These are phyloP conservation scores for Alethe diademata DNA, from an alignment of 2,113 vertebrate species.

Conservation along the genomic window DNA sequence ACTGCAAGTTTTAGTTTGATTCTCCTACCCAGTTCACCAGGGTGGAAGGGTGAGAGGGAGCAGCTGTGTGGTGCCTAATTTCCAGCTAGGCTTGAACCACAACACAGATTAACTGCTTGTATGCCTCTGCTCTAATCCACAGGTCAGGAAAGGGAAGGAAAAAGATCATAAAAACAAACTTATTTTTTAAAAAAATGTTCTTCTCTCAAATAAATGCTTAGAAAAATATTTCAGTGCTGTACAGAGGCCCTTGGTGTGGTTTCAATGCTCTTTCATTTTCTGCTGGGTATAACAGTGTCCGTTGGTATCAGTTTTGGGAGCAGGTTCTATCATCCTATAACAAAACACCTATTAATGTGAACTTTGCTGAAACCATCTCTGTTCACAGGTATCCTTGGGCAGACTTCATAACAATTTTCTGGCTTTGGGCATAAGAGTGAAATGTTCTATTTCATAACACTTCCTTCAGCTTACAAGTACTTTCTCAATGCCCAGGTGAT, in stretches of 20 bases:
- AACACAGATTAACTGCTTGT: not conserved
- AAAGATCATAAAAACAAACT: not conserved
- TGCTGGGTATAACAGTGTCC: not conserved
- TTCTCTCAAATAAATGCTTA: not conserved
- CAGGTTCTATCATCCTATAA: not conserved
- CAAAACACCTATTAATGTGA: not conserved
- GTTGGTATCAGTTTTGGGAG: not conserved
- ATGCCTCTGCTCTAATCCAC: not conserved
- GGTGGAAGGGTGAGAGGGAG: not conserved
- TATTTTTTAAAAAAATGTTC: accelerated
- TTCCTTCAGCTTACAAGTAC: not conserved
- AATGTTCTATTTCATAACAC: not conserved
- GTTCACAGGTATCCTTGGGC: not conserved
- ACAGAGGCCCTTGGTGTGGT: not conserved
- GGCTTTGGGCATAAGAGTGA: not conserved
- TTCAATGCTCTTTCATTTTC: not conserved
- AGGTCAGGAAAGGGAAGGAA: not conserved
- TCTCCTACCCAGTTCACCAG: accelerated
- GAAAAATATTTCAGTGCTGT: not conserved
- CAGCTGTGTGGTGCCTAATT: not conserved
- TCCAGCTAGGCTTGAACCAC: not conserved
- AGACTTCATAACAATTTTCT: not conserved
- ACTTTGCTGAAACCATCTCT: not conserved
- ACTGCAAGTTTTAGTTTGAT: not conserved
- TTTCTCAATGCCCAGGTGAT: not conserved